Conservation (phyloP, 2,797 vertebrate genomes). For the Propithecus deckenii region DNA sequence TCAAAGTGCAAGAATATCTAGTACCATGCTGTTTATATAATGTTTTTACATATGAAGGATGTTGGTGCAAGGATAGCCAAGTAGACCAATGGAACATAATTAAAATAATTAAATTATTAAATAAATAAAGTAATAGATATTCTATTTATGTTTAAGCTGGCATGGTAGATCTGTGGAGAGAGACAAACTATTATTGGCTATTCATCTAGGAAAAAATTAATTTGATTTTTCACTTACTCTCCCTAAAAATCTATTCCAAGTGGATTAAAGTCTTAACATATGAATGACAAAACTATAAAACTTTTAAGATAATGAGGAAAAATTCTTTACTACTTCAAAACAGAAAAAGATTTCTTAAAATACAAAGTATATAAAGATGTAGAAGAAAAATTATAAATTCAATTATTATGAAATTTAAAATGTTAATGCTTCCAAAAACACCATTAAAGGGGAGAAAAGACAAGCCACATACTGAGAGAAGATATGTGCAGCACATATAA, state of each 20-base stretch:
- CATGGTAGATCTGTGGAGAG: background rate
- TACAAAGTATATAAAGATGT: background rate
- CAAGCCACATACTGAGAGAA: background rate
- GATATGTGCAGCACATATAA: background rate
- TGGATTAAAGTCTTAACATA: background rate
- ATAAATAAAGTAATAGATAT: background rate
- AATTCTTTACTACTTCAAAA: background rate
- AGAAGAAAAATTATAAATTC: background rate
- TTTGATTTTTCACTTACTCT: background rate
- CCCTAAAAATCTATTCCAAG: background rate
- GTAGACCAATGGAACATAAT: background rate
- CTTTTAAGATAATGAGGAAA: background rate
- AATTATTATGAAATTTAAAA: background rate
- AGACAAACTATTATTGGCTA: background rate
- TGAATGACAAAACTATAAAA: background rate
- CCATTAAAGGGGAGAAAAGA: background rate
- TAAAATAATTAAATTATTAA: background rate
- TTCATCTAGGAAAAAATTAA: background rate
- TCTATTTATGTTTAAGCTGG: background rate
- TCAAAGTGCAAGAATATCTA: background rate
- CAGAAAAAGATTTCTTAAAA: slow-evolving; percentile 4
- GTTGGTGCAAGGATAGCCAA: background rate
- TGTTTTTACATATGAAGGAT: background rate
- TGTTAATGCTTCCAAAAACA: background rate
- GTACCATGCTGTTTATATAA: background rate